These are phyloP conservation scores for Anguilla rostrata DNA, from an alignment of 2,113 vertebrate species.

Conservation along the genomic window DNA sequence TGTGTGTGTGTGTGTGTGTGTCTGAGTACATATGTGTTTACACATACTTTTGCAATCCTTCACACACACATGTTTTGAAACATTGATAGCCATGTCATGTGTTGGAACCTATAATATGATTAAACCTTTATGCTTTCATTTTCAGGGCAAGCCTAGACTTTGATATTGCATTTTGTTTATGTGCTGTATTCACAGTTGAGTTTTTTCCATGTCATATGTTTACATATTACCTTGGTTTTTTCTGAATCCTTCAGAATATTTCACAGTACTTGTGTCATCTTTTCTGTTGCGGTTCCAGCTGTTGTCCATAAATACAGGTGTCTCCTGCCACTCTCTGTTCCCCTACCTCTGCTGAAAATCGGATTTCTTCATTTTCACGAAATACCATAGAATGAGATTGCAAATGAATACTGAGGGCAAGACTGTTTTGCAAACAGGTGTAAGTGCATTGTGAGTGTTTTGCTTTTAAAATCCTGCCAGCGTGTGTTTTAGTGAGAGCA, in stretches of 20 bases:
- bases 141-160: background rate
- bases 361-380: background rate
- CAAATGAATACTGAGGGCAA: background rate
- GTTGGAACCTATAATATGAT: background rate
- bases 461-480: background rate
- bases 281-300: conserved; percentile 50
- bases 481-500: background rate
- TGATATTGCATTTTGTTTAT: background rate
- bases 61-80: background rate
- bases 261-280: conserved; percentile 34
- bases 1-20: background rate
- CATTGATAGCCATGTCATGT: background rate
- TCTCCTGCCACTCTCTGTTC: conserved; percentile 19
- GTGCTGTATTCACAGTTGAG: conserved; percentile 12
- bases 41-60: background rate
- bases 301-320: conserved; percentile 47
- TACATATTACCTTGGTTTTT: background rate
- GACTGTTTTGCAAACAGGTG: background rate
- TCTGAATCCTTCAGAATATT: conserved; percentile 44
- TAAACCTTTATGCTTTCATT: background rate
- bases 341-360: background rate
- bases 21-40: background rate
- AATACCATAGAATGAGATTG: background rate
- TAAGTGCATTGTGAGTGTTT: background rate
- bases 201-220: too few relatives aligned